phyloP scores from a whole-genome alignment of 2,888 invertebrate species.

The Cryptosula pallasiana region DNA sequence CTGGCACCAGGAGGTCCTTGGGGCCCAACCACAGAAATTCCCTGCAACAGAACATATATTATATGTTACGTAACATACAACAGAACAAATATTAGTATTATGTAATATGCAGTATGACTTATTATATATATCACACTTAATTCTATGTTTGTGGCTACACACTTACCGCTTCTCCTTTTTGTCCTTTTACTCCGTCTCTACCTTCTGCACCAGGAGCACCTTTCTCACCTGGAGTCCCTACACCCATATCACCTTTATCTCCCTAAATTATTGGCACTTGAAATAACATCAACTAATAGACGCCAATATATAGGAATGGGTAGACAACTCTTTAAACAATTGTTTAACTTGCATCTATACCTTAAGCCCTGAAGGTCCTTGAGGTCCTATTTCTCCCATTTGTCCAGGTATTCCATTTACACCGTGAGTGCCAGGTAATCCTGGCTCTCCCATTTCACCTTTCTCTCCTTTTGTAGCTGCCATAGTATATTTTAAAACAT shows the following conservation, averaged over 20 bases:
- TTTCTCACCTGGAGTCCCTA: conserved; percentile 17
- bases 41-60: too few species aligned
- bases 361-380: neutral
- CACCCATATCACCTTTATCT: neutral
- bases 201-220: conserved; percentile 21
- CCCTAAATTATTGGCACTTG: too few species aligned
- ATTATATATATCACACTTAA: too few species aligned
- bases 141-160: too few species aligned
- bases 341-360: too few species aligned
- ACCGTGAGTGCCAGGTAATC: neutral
- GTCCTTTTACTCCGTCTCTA: neutral
- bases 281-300: too few species aligned
- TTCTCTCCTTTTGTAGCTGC: conserved; percentile 12
- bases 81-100: too few species aligned
- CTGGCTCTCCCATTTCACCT: neutral
- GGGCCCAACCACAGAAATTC: neutral
- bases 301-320: too few species aligned
- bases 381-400: conserved; percentile 14
- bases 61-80: too few species aligned
- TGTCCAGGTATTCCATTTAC: neutral
- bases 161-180: conserved; percentile 18
- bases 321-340: too few species aligned
- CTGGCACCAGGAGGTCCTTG: neutral
- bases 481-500: too few species aligned
- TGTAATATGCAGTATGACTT: too few species aligned